Base-by-base conservation (phyloP, 30 jellyfish, hydroid and myxozoan species). In the Pelagia noctiluca region DNA sequence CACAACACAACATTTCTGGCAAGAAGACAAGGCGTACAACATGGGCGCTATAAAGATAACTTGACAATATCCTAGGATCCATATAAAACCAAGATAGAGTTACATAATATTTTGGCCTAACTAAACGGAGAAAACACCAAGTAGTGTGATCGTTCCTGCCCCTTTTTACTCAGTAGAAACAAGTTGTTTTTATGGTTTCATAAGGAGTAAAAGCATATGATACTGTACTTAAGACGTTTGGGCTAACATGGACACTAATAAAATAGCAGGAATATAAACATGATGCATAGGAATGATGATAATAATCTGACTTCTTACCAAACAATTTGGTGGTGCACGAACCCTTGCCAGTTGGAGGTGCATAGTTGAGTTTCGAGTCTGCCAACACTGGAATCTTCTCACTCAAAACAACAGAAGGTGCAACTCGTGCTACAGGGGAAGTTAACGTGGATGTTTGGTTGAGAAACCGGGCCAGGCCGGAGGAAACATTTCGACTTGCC, bases 401-500 rank as follows among this genome's bases (percentile, higher is more conserved):
- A 42, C 66, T 48, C 10, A 71, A 68, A 2, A 84, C 88, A 47
- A 69, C 83, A 5, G 87, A 90, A 24, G 88, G 87, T 32, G 53
- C 80, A 16, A 21, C 38, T 61, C 84, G 83, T 8, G 89, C 90
- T 21, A 80, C 61, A 5, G 88, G 93, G 13, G 97, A 75, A 29
- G 89, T 71, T 23, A 89, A 74, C 12, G 86, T 63, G 23, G 90
- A 84, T 63, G 89, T 91, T 8, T 88, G 75, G 23, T 96, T 84
- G n/a, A 91, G 76, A 50, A 84, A 86, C 75, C 87, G 87, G 28
- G 98, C 70, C 63, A 91, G 78, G 21, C 98, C 90, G 35, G 57
- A 83, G 22, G 96, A 84, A 10, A 84, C 38, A 61, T 73, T 85
- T 84, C 98, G 90, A 31, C 94, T 54, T 82, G 98, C 80, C 63